Evolutionary conservation across 64 coral and sea anemone genomes (phyloP), one percentile per base, ranked within the genome.

Genomic region (Catalaphyllia jardinei): DNA sequence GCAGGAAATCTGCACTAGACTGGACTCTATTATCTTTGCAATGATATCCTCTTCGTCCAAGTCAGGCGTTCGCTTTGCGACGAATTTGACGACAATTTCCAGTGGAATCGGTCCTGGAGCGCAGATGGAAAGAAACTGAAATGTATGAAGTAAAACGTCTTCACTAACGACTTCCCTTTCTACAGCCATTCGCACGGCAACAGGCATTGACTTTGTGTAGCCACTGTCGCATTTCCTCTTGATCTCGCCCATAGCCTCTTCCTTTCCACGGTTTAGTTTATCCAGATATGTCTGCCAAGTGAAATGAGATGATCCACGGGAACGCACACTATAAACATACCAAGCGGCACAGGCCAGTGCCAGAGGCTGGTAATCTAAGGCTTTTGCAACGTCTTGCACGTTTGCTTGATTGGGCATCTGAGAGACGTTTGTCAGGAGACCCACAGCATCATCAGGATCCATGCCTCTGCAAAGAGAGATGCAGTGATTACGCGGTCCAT

Each of bases 201-300:
- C 75, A 78, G 75, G 75, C 75, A 78, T 78, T 24, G 75, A 78
- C 25, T 6, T 78, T 46, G 75, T 78, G 42, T 54, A 78, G 4
- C 75, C 75, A 38, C 75, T 78, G 52, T 78, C 75, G 75, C 49
- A 78, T 78, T 78, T 78, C 46, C 2, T 78, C 46, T 78, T 78
- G 20, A 78, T 78, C 42, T 78, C 75, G 1, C 75, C 75, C 75
- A 78, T 78, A 5, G 75, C 24, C 38, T 78, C 75, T 78, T 78
- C 42, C 38, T 78, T 78, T 78, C 75, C 75, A 28, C 24, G 7
- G 1, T 78, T 25, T 8, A 78, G 24, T 78, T 78, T 78, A 2
- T 22, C 22, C 2, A 78, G 49, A 54, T 78, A 78, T 46, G 15
- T 51, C 49, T 10, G 22, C 75, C 75, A 78, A 42, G 1, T 52